Base-by-base conservation (phyloP, 2,113 vertebrate species). In the Rhineura floridana region DNA sequence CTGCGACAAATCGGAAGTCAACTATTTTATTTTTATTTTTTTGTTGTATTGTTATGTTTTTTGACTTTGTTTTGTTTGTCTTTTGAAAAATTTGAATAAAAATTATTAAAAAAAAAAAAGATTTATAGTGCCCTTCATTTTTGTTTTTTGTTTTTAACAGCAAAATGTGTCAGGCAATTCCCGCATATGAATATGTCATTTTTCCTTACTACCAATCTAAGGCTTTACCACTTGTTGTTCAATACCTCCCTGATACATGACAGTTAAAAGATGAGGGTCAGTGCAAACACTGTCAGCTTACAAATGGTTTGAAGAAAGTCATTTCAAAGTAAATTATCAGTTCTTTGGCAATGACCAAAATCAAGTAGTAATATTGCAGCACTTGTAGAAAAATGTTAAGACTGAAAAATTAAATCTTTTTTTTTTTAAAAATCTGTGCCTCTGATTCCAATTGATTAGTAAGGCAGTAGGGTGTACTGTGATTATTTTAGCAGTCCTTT, bases 361-460 rank as follows among this genome's bases (percentile, higher is more conserved):
- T 94, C 94, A 93, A 63, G 52, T 78, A 48, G 90, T 21, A 42
- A 87, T 94, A 94, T 79, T 95, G 63, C 30, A 55, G 28, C 42
- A 62, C 8, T 52, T 44, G 72, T 89, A 92, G 50, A 93, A 90
- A 93, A 87, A 84, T 0, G 10, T 59, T 62, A 89, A 90, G 88
- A 92, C 36, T 75, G 90, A 30, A 83, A 91, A 91, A 11, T 90
- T 5, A 91, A 89, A 89, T 73, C 55, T 90, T 86, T 2, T 90
- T 90, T 93, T 91, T 80, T 55, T 39, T 36, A 28, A 63, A n/a
- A 81, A 91, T 91, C 91, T 91, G 91, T 96, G 93, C 93, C 89
- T 90, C 93, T 96, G 93, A 95, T 93, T 93, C 91, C 93, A 92
- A 84, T 92, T 23, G 85, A 90, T 96, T 96, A 96, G 96, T 96